Base-by-base conservation (phyloP, 2,888 invertebrate species). In the Drosophila eohydei region DNA sequence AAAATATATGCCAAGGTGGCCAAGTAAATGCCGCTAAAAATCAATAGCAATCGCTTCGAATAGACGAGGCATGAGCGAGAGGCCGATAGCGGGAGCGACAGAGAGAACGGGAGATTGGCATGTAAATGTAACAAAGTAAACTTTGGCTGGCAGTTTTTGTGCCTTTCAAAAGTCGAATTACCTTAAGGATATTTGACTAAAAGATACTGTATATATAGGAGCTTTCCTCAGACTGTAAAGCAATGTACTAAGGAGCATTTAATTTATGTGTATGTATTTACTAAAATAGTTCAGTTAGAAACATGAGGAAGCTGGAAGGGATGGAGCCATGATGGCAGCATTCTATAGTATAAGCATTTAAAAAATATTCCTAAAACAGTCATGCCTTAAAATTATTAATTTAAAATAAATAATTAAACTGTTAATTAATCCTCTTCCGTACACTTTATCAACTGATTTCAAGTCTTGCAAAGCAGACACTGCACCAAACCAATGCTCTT, bases 1-100 rank as follows among this genome's bases (percentile, higher is more conserved):
- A 51, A 81, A 77, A 72, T 79, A 61, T 81, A 63, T 70, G 87
- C 74, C 77, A 80, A 83, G 83, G 86, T 86, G 73, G 70, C 67
- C 73, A 51, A 63, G 59, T 67, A 80, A 76, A 68, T 61, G 68
- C 44, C 56, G 54, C 52, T 58, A 59, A 80, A 83, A 83, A 83
- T 83, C 83, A 80, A 83, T 83, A 84, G 46, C 52, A 67, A 71
- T 66, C 78, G 61, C 48, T 50, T 12, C 21, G 52, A 26, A 50
- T 52, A 78, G 63, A 63, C 55, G 38, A 60, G 51, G 43, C 60
- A 38, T 55, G 30, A 6, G n/a, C 14, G 4, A 14, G 11, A 26
- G 1, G 2, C 3, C 21, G 7, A 7, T 3, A n/a, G 12, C 7
- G 12, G 21, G 41, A 9, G 34, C 12, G 16, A n/a, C n/a, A 28